Evolutionary conservation across 2,888 invertebrate genomes (phyloP), one percentile per base, ranked within the genome.

Genomic region (Pyrocoelia pectoralis): DNA sequence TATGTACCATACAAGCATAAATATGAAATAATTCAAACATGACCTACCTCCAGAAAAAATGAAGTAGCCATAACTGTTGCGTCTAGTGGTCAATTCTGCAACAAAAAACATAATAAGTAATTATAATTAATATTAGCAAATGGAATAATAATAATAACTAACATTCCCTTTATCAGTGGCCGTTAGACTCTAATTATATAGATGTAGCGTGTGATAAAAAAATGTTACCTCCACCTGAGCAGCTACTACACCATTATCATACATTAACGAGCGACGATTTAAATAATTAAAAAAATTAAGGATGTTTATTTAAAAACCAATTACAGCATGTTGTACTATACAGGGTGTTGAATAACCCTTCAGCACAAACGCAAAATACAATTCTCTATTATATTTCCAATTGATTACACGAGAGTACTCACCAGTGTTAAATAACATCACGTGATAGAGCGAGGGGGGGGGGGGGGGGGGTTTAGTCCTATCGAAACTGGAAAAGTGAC

Each of bases 121-220:
- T 24, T 24, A 24, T 63, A 67, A 72, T 62, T 49, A 59, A 24
- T 28, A 58, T 59, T 62, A 66, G 59, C 65, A 66, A 53, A 63
- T 67, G 24, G 6, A 67, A 71, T 68, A 69, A 72, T 68, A 53
- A 61, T 65, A 67, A 71, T 67, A 70, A 73, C 67, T 65, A 65
- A 61, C 61, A 54, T 38, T 3, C n/a, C 6, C 38, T 61, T 53
- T 51, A 52, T 52, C 17, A 41, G 43, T 57, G 38, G 43, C 43
- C 57, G 40, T 53, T 61, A 65, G 61, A 65, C 60, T 46, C 17
- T 18, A 54, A 61, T 61, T 54, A 65, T 61, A 57, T 56, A 70
- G 69, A 72, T 73, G 65, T 73, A 58, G 74, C 74, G 74, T 74
- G 74, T 65, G 73, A 74, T 74, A 74, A 68, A 53, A 49, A 46